A percentile compares a stretch with the other conserved stretches of the same genome.
Conservation (phyloP, 1,140 invertebrate genomes). For the Danaus plexippus region DNA sequence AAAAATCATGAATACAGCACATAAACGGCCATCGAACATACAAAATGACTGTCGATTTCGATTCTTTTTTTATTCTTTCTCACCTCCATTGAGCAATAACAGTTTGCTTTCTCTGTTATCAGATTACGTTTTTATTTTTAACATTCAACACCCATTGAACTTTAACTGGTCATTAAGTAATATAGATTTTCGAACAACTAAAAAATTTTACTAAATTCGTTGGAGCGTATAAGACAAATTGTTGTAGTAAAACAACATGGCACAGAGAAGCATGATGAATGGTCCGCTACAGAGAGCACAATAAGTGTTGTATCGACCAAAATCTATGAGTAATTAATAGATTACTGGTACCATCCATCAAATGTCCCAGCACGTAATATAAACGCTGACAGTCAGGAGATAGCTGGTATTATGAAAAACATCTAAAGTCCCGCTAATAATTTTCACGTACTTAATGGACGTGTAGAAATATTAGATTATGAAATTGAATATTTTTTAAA, state of each 20-base stretch:
- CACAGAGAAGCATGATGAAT: conserved; percentile 59
- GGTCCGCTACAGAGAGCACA: conserved; percentile 43
- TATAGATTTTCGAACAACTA: neutral
- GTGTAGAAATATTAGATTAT: too few species aligned
- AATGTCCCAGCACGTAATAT: conserved; percentile 18
- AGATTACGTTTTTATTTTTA: conserved; percentile 39
- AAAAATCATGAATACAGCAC: too few species aligned
- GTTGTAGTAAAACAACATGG: conserved; percentile 45
- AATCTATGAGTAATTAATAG: conserved; percentile 61
- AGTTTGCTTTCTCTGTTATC: conserved; percentile 53
- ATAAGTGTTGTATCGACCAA: conserved; percentile 51
- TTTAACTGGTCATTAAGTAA: neutral
- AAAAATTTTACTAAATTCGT: conserved; percentile 14
- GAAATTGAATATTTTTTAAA: too few species aligned
- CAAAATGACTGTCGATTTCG: too few species aligned
- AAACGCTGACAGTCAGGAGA: too few species aligned
- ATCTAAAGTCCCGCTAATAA: too few species aligned
- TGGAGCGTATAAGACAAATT: conserved; percentile 56
- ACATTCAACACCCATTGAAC: conserved; percentile 11
- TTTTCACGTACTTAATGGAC: too few species aligned
- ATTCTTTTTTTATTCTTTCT: conserved; percentile 35
- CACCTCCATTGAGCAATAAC: conserved; percentile 27
- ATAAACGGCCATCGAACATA: too few species aligned
- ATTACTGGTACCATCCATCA: conserved; percentile 52
- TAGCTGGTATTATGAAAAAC: too few species aligned